A percentile compares a stretch with the other conserved stretches of the same genome.
phyloP scores from a whole-genome alignment of 2,888 invertebrate genomes.

The Agonopterix arenella region DNA sequence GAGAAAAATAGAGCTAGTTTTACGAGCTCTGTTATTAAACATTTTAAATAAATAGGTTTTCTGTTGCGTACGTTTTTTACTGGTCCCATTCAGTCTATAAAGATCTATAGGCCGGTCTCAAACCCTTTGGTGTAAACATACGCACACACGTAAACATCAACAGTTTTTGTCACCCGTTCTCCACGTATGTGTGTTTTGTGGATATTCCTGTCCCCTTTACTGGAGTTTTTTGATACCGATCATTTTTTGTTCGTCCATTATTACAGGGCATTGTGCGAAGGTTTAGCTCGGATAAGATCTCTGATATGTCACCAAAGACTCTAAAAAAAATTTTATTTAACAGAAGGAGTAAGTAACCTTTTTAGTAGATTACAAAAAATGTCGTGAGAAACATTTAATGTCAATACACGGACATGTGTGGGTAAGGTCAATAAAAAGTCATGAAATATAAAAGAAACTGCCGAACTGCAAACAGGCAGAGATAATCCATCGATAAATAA shows the following conservation, averaged over 20 bases:
- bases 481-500: constrained; percentile 8
- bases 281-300: constrained; percentile 71
- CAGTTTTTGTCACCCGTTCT: constrained; percentile 51
- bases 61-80: constrained; percentile 55
- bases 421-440: constrained; percentile 17
- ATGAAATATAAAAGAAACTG: background rate
- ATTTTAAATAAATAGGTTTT: constrained; percentile 63
- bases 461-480: background rate
- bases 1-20: constrained; percentile 62
- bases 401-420: constrained; percentile 9
- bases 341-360: constrained; percentile 62
- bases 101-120: constrained; percentile 44
- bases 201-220: constrained; percentile 66
- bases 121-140: constrained; percentile 62
- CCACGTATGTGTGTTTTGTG: constrained; percentile 48
- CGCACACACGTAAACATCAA: constrained; percentile 45
- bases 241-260: constrained; percentile 70
- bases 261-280: constrained; percentile 68
- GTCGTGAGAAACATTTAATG: constrained; percentile 36
- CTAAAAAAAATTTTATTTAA: constrained; percentile 51
- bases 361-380: constrained; percentile 44
- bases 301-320: constrained; percentile 65
- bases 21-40: constrained; percentile 72
- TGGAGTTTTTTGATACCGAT: constrained; percentile 69
- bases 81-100: constrained; percentile 50